phyloP scores from a whole-genome alignment of 1,140 invertebrate genomes.

The Drosophila fuyamai region DNA sequence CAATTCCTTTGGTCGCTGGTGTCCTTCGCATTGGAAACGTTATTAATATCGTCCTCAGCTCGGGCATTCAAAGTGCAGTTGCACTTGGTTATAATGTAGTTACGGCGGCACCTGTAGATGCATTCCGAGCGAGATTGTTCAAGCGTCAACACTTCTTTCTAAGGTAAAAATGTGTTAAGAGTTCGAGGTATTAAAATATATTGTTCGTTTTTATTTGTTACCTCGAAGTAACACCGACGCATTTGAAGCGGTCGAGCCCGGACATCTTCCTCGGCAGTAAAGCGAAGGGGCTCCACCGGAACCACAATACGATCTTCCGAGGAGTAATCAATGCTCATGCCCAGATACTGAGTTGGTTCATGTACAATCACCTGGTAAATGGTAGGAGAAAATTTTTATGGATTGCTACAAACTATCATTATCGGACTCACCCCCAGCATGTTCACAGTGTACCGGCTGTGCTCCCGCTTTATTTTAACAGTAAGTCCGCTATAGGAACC shows the following conservation, averaged over 20 bases:
- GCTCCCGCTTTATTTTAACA: constrained; percentile 40
- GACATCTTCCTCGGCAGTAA: constrained; percentile 56
- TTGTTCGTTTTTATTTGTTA: not conserved
- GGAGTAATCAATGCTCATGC: constrained; percentile 53
- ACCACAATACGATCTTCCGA: constrained; percentile 62
- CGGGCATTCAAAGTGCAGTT: constrained; percentile 26
- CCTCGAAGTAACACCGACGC: constrained; percentile 57
- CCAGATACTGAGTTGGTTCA: constrained; percentile 53
- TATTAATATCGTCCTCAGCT: not conserved
- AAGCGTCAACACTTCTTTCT: constrained; percentile 24
- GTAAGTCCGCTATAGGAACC: constrained; percentile 49
- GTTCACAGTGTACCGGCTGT: constrained; percentile 20
- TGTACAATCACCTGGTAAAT: constrained; percentile 53
- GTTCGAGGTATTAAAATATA: not conserved
- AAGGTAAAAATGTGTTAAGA: not conserved
- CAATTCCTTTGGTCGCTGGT: constrained; percentile 1
- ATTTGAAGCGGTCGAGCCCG: constrained; percentile 59
- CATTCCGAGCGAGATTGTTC: constrained; percentile 42
- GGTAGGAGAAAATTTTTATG: not conserved
- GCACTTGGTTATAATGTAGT: constrained; percentile 52
- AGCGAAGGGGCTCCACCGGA: constrained; percentile 50
- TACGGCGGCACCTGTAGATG: constrained; percentile 51
- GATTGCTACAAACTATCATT: too few species aligned
- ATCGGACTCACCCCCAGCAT: constrained; percentile 46
- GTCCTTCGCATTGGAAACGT: not conserved